Percentiles rank a stretch among this genome's conserved stretches.
These are phyloP conservation scores for Cataglyphis albicans DNA, from an alignment of 2,888 invertebrate species.

Conservation along the genomic window DNA sequence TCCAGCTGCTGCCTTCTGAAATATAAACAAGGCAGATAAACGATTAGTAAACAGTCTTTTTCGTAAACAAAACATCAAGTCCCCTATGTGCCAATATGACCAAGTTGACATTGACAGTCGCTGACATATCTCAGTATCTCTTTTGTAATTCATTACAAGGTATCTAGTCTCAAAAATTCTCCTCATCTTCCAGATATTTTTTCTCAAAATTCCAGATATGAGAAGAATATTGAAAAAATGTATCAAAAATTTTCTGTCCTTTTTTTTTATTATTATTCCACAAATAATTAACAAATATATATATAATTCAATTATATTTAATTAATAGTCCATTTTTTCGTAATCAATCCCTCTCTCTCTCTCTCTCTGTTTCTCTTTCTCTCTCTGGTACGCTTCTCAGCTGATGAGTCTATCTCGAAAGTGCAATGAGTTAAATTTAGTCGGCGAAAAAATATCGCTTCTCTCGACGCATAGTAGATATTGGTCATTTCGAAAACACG, in stretches of 20 bases:
- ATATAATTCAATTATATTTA: no score
- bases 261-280: not conserved
- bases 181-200: no score
- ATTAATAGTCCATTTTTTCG: not conserved
- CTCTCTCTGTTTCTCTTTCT: not conserved
- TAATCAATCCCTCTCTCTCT: not conserved
- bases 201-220: no score
- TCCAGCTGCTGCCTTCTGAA: conserved; percentile 84
- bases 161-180: no score
- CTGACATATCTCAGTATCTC: not conserved
- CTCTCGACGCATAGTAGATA: not conserved
- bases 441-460: not conserved
- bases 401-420: not conserved
- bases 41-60: conserved; percentile 9
- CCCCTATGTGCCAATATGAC: not conserved
- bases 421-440: conserved; percentile 23
- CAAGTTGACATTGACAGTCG: not conserved
- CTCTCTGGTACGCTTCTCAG: not conserved
- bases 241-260: not conserved
- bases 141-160: no score
- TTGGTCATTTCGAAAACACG: conserved; percentile 31
- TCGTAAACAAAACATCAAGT: not conserved
- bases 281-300: not conserved
- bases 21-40: conserved; percentile 29
- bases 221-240: no score